Evolutionary conservation across 1,140 invertebrate genomes (phyloP).

Genomic region (Leptopilina boulardi): DNA sequence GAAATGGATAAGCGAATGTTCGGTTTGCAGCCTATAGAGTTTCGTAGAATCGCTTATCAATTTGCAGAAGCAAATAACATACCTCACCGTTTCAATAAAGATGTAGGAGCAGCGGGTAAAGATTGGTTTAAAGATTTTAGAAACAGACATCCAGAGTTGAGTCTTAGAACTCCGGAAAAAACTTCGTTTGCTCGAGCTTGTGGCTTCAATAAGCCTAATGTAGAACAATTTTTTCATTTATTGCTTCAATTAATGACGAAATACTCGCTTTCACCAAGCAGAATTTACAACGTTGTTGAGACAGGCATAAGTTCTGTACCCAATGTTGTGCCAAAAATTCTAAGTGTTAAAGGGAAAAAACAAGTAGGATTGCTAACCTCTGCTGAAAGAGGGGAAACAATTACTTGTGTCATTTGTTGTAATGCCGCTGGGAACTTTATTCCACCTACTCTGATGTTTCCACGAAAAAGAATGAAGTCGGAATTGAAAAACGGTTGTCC

Average conservation of each 20-base stretch:
- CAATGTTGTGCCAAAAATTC: slow-evolving; percentile 57
- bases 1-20: not conserved
- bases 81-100: slow-evolving; percentile 58
- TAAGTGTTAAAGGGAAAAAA: slow-evolving; percentile 64
- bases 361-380: slow-evolving; percentile 70
- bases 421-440: slow-evolving; percentile 61
- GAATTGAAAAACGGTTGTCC: slow-evolving; percentile 44
- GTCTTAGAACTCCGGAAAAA: slow-evolving; percentile 67
- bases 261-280: slow-evolving; percentile 57
- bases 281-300: slow-evolving; percentile 72
- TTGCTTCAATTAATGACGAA: slow-evolving; percentile 56
- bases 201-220: slow-evolving; percentile 65
- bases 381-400: slow-evolving; percentile 70
- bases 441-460: slow-evolving; percentile 67
- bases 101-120: slow-evolving; percentile 65
- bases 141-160: slow-evolving; percentile 66
- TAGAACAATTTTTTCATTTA: slow-evolving; percentile 60
- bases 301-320: slow-evolving; percentile 61
- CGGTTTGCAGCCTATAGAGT: slow-evolving; percentile 31
- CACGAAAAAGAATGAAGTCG: slow-evolving; percentile 44
- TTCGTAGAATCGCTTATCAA: slow-evolving; percentile 56
- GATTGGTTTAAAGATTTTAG: slow-evolving; percentile 71
- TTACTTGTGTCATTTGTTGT: slow-evolving; percentile 65
- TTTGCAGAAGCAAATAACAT: slow-evolving; percentile 53
- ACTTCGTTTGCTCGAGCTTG: slow-evolving; percentile 66